Base-by-base conservation (phyloP, 2,797 vertebrate species). In the Crenichthys baileyi region DNA sequence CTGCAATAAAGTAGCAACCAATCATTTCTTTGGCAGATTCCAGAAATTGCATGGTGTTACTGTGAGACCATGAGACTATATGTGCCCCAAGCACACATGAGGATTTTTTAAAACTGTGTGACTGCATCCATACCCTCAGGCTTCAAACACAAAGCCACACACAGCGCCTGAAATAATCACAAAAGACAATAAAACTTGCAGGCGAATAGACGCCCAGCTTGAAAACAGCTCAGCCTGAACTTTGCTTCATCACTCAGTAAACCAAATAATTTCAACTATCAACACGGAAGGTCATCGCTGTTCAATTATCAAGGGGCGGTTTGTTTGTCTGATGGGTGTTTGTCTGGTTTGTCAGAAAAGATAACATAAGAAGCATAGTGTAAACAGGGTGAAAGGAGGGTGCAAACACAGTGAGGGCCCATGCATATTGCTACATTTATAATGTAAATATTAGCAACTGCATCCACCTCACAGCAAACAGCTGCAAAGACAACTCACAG, bases 341-440 rank as follows among this genome's bases (percentile, higher is more conserved):
- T 91, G 90, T 85, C 87, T 76, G 24, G 78, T 89, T 85, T 85
- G 85, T 82, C 78, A 83, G 76, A 86, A 85, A 86, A 84, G 84
- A 91, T 89, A 91, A 90, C 84, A 82, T 70, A 55, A 73, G 44
- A 50, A 75, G 56, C 80, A 79, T 84, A 85, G 85, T 20, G 83
- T 88, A 84, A 80, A 70, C 67, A n/a, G 73, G 58, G 76, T 60
- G 84, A 72, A 77, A 85, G 77, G 83, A 83, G 46, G 83, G 73
- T 76, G 88, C 85, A 91, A 86, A 92, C 90, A 90, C 90, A 88
- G 86, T 84, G 44, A 70, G 71, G 74, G 81, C 87, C 89, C 82
- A 85, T 71, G 78, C 78, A 87, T 75, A 87, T 82, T 72, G 60
- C 51, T 84, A 76, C 61, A 56, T 85, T 80, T 82, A 51, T 56